phyloP scores from a whole-genome alignment of 2,888 invertebrate genomes.

The Agonopterix arenella region DNA sequence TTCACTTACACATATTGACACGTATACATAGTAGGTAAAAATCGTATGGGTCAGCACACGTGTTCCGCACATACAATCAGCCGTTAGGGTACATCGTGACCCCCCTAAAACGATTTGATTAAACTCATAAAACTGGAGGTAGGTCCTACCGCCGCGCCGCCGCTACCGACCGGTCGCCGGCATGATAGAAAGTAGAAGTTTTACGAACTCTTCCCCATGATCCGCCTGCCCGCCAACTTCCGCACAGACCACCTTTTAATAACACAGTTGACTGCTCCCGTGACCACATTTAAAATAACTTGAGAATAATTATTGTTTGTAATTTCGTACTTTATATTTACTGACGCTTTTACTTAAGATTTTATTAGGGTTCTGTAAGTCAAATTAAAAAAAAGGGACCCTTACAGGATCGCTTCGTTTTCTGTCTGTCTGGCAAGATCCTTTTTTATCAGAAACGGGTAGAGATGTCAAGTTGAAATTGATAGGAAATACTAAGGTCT shows the following conservation, averaged over 20 bases:
- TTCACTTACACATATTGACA: constrained; percentile 24
- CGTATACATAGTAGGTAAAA: constrained; percentile 15
- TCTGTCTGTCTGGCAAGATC: no score
- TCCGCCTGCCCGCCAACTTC: constrained; percentile 35
- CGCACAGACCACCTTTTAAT: constrained; percentile 58
- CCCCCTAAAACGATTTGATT: constrained; percentile 68
- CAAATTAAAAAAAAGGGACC: no score
- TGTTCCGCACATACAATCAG: constrained; percentile 57
- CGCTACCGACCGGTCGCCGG: constrained; percentile 23
- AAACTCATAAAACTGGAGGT: constrained; percentile 66
- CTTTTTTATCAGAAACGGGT: no score
- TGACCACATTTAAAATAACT: constrained; percentile 57
- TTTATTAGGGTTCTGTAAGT: not conserved
- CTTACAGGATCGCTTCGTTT: no score
- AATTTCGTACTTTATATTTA: not conserved
- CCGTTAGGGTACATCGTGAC: constrained; percentile 54
- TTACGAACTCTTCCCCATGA: constrained; percentile 44
- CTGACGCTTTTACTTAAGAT: not conserved
- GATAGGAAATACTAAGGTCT: no score
- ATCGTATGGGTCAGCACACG: constrained; percentile 51
- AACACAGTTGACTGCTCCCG: constrained; percentile 67
- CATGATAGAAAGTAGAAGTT: constrained; percentile 47
- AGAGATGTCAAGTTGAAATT: no score
- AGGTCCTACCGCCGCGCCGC: constrained; percentile 32
- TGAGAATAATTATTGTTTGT: constrained; percentile 49